Percentiles rank a stretch among this genome's conserved stretches.
phyloP scores from a whole-genome alignment of 2,888 invertebrate species.

The Drosophila leonis region DNA sequence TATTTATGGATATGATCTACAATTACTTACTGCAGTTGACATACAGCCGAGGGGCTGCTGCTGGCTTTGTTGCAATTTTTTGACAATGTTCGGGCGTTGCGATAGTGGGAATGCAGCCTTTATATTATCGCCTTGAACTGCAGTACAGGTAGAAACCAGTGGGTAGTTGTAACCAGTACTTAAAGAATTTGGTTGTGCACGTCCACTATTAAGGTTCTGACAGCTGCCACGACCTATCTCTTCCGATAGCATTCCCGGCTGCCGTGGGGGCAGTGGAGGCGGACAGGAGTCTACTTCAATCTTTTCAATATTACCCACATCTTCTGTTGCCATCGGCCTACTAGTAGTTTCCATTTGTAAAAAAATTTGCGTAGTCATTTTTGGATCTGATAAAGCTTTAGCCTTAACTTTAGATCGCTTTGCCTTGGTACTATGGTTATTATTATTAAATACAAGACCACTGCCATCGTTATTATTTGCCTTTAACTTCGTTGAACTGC shows the following conservation, averaged over 20 bases:
- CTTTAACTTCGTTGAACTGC: conserved; percentile 54
- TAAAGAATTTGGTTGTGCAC: conserved; percentile 84
- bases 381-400: conserved; percentile 85
- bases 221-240: conserved; percentile 75
- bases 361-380: conserved; percentile 86
- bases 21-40: conserved; percentile 84
- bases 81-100: conserved; percentile 85
- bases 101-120: conserved; percentile 85
- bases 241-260: conserved; percentile 86
- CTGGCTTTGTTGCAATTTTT: conserved; percentile 85
- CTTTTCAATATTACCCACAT: conserved; percentile 20
- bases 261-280: conserved; percentile 88
- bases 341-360: conserved; percentile 84
- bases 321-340: conserved; percentile 51
- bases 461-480: conserved; percentile 13
- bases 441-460: conserved; percentile 25
- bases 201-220: conserved; percentile 73
- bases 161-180: conserved; percentile 85
- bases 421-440: conserved; percentile 48
- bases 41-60: conserved; percentile 66
- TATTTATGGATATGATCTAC: conserved; percentile 34
- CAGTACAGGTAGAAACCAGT: conserved; percentile 85
- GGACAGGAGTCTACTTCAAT: conserved; percentile 81
- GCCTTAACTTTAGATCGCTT: conserved; percentile 84
- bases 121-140: conserved; percentile 84